Conservation (phyloP, 2,888 invertebrate genomes). For the Sarcophaga carnaria region DNA sequence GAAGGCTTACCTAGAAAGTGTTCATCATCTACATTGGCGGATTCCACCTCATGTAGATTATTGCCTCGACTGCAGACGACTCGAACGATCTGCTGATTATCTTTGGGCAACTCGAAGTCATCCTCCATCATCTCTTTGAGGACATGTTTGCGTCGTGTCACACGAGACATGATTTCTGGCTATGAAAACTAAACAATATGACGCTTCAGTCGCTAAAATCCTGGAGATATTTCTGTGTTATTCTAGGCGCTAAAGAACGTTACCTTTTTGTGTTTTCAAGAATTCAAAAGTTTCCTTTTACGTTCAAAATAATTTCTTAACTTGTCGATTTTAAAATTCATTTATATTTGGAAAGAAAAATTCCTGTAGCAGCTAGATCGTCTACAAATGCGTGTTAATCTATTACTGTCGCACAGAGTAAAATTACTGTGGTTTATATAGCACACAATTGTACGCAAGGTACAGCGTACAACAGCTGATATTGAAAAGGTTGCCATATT, state of each 20-base stretch:
- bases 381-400: background rate
- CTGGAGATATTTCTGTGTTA: background rate
- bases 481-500: too few species aligned
- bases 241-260: background rate
- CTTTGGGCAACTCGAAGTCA: conserved; percentile 88
- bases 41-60: conserved; percentile 92
- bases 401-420: background rate
- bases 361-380: conserved; percentile 3
- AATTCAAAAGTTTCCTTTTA: conserved; percentile 48
- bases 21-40: conserved; percentile 81
- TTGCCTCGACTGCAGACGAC: conserved; percentile 92
- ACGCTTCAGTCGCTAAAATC: background rate
- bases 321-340: conserved; percentile 48
- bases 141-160: conserved; percentile 91
- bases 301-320: conserved; percentile 41
- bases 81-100: conserved; percentile 89
- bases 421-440: background rate
- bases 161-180: conserved; percentile 86
- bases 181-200: background rate
- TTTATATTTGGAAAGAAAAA: conserved; percentile 49
- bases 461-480: too few species aligned
- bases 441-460: too few species aligned
- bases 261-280: conserved; percentile 48
- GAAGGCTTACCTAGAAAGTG: conserved; percentile 73
- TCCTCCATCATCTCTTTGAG: conserved; percentile 89